phyloP scores from a whole-genome alignment of 2,888 invertebrate species.

The Amiota communis region DNA sequence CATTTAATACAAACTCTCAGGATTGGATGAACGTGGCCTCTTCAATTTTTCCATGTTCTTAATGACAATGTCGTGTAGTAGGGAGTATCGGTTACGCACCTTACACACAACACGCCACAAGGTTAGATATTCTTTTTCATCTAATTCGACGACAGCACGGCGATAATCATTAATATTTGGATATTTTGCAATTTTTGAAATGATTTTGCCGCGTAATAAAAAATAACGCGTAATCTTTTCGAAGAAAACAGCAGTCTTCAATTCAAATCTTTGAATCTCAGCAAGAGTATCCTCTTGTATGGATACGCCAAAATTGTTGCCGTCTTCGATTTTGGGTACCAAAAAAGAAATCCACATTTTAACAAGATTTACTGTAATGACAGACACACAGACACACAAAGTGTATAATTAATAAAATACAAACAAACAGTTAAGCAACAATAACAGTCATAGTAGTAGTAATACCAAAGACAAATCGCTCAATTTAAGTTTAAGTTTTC shows the following conservation, averaged over 20 bases:
- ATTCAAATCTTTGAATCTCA: slow-evolving; percentile 97
- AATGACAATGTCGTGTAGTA: slow-evolving; percentile 96
- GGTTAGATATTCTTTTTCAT: slow-evolving; percentile 97
- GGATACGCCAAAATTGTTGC: slow-evolving; percentile 99
- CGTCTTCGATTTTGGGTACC: slow-evolving; percentile 99
- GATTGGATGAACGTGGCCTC: slow-evolving; percentile 93
- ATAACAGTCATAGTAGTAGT: too few species aligned
- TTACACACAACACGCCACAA: slow-evolving; percentile 95
- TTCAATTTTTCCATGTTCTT: slow-evolving; percentile 99
- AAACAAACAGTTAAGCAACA: not conserved
- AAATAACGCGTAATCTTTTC: slow-evolving; percentile 98
- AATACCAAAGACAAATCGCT: too few species aligned
- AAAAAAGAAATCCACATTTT: slow-evolving; percentile 99
- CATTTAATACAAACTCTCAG: slow-evolving; percentile 85
- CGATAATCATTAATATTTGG: slow-evolving; percentile 97
- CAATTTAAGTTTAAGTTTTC: too few species aligned
- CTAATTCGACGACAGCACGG: slow-evolving; percentile 90
- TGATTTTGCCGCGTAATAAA: slow-evolving; percentile 88
- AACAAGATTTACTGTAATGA: slow-evolving; percentile 76
- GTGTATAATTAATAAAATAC: too few species aligned
- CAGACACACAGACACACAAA: too few species aligned
- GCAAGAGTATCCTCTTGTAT: slow-evolving; percentile 98
- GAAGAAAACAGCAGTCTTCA: slow-evolving; percentile 97
- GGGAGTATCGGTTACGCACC: slow-evolving; percentile 97
- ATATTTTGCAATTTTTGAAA: slow-evolving; percentile 95